These are phyloP conservation scores for Sorex maritimensis DNA, from an alignment of 2,797 vertebrate genomes.

Conservation along the genomic window DNA sequence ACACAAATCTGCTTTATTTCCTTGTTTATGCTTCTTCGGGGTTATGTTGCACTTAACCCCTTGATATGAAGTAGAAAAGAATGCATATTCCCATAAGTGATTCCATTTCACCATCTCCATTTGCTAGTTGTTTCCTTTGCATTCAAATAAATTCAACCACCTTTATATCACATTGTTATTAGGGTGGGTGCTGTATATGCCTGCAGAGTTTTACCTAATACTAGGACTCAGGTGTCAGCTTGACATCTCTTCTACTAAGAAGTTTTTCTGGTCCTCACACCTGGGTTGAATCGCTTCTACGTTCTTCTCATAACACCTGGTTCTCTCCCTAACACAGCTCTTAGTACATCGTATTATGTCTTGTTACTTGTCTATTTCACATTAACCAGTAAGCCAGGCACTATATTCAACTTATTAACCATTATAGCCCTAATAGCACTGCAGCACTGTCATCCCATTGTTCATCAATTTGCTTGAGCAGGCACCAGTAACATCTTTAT, in stretches of 20 bases:
- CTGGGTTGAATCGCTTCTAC: neutral
- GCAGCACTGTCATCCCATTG: too few species aligned
- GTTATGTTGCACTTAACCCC: neutral
- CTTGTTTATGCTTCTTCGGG: conserved; percentile 33
- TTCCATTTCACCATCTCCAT: neutral
- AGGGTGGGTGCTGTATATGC: neutral
- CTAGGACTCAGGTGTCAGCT: neutral
- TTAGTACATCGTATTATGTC: neutral
- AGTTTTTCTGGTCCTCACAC: neutral
- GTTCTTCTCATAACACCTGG: neutral
- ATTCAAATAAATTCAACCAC: too few species aligned
- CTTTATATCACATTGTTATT: neutral
- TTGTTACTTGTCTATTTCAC: neutral
- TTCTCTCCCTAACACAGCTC: neutral
- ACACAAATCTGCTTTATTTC: conserved; percentile 28
- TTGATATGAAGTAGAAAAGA: neutral
- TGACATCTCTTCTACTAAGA: neutral
- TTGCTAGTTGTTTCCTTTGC: neutral
- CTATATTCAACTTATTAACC: neutral
- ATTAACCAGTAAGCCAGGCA: conserved; percentile 3
- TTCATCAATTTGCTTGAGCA: too few species aligned
- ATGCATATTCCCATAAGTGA: neutral
- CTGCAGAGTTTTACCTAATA: neutral
- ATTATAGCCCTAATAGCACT: neutral
- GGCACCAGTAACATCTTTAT: too few species aligned